Conservation (phyloP, 2,888 invertebrate species). For the Eremobia ochroleuca region DNA sequence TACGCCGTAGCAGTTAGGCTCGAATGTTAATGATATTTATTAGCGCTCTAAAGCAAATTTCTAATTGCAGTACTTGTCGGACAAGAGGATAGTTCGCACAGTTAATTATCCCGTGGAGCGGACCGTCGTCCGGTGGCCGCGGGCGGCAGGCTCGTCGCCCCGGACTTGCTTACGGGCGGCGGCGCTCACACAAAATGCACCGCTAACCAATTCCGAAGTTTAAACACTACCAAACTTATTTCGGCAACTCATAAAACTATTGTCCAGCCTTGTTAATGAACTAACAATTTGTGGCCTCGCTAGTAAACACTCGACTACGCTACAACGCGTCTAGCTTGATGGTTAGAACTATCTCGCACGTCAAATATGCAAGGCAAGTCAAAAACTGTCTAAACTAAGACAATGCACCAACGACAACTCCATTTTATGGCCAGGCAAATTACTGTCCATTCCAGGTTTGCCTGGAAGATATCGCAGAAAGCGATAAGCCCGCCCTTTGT, state of each 20-base stretch:
- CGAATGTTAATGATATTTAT: constrained; percentile 82
- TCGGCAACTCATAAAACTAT: constrained; percentile 89
- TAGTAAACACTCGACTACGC: constrained; percentile 31
- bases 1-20: constrained; percentile 12
- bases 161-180: constrained; percentile 70
- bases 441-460: no score
- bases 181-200: constrained; percentile 84
- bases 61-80: constrained; percentile 83
- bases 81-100: constrained; percentile 86
- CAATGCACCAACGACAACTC: no score
- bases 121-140: constrained; percentile 76
- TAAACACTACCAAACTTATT: constrained; percentile 88
- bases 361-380: not conserved
- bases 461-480: no score
- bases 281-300: constrained; percentile 58
- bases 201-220: constrained; percentile 87
- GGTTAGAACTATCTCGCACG: not conserved
- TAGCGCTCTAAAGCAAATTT: constrained; percentile 83
- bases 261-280: constrained; percentile 81
- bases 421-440: no score
- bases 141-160: constrained; percentile 76
- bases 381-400: not conserved
- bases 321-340: constrained; percentile 17
- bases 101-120: constrained; percentile 87
- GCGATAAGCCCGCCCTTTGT: no score